phyloP scores from a whole-genome alignment of 2,113 vertebrate genomes.

The Oostethus manadensis region DNA sequence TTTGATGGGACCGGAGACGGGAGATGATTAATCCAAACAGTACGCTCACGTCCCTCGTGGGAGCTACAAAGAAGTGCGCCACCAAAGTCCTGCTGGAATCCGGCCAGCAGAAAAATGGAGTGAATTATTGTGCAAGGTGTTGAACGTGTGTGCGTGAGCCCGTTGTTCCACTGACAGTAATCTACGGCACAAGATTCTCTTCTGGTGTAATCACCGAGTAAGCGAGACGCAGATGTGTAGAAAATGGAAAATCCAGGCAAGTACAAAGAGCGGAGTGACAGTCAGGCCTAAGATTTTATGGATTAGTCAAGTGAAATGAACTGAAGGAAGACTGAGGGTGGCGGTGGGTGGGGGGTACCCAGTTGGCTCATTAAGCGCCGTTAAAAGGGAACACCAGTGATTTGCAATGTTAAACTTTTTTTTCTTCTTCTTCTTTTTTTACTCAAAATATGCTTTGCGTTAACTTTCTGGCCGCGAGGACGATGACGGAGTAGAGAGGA shows the following conservation, averaged over 20 bases:
- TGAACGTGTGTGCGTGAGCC: neutral
- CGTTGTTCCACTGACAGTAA: conserved; percentile 25
- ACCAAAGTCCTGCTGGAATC: too few species aligned
- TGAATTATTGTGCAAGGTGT: too few species aligned
- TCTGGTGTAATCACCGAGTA: conserved; percentile 25
- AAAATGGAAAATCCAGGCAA: conserved; percentile 45
- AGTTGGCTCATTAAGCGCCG: conserved; percentile 45
- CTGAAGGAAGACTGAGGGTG: conserved; percentile 26
- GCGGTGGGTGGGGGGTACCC: conserved; percentile 28
- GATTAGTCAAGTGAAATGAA: conserved; percentile 45
- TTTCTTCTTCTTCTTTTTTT: too few species aligned
- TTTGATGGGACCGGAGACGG: too few species aligned
- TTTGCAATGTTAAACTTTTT: conserved; percentile 17
- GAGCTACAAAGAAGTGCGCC: too few species aligned
- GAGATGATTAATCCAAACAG: too few species aligned
- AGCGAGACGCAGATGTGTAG: conserved; percentile 52
- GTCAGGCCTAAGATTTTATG: conserved; percentile 43
- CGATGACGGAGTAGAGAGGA: neutral
- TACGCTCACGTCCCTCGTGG: too few species aligned
- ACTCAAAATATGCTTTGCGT: conserved; percentile 10
- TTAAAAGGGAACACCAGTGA: conserved; percentile 22
- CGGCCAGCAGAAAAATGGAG: too few species aligned
- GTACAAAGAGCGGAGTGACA: conserved; percentile 25
- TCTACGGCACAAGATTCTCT: conserved; percentile 33
- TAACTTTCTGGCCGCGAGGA: conserved; percentile 4